These are phyloP conservation scores for Indicator indicator DNA, from an alignment of 2,113 vertebrate genomes.

Conservation along the genomic window DNA sequence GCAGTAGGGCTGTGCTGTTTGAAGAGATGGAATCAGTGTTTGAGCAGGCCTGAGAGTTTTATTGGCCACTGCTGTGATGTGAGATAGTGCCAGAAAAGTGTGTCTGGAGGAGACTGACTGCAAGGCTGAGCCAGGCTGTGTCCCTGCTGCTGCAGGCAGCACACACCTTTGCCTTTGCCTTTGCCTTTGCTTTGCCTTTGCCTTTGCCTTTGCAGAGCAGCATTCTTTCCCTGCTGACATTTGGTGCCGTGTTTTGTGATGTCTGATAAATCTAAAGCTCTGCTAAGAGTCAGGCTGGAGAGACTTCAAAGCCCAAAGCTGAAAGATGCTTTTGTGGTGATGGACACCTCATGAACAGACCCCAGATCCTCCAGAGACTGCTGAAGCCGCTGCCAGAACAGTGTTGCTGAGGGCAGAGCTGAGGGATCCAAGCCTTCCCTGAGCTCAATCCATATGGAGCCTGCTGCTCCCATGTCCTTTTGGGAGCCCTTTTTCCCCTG, in stretches of 20 bases:
- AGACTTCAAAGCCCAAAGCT: constrained; percentile 39
- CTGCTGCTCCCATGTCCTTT: background rate
- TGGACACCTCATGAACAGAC: background rate
- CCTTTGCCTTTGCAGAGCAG: background rate
- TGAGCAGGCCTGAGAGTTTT: constrained; percentile 18
- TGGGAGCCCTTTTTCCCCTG: background rate
- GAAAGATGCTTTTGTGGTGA: constrained; percentile 1
- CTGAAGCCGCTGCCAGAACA: constrained; percentile 19
- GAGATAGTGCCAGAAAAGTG: background rate
- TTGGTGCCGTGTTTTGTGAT: constrained; percentile 37
- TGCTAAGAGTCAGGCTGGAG: background rate
- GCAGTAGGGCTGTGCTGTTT: background rate
- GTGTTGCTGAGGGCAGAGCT: constrained; percentile 33
- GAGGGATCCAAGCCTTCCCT: constrained; percentile 39
- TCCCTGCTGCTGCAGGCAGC: background rate
- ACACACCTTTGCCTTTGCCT: background rate
- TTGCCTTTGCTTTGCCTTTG: background rate
- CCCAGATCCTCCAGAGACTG: constrained; percentile 40
- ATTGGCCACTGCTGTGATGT: constrained; percentile 36
- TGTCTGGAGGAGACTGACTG: constrained; percentile 20
- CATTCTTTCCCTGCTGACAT: background rate
- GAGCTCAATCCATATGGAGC: constrained; percentile 57
- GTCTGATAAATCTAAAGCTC: constrained; percentile 2
- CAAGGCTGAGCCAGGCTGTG: background rate
- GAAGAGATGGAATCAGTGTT: constrained; percentile 29